Evolutionary conservation across 2,888 invertebrate species (phyloP).

Genomic region (Cacoxenus indagator): DNA sequence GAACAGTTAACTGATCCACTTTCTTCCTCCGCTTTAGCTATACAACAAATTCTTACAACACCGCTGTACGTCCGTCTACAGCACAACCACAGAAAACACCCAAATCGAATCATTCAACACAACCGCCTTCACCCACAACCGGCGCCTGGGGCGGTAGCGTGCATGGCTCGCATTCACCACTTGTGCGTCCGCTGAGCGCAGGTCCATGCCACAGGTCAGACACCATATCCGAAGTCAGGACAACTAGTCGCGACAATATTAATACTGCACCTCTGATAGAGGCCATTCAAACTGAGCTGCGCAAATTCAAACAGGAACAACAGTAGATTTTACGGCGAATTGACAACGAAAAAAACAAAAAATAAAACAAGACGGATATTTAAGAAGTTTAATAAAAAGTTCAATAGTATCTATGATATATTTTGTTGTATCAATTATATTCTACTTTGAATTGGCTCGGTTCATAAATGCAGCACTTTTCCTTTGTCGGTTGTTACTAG

Average conservation of each 20-base stretch:
- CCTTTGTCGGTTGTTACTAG: no score
- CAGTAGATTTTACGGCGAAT: no score
- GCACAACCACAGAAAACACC: conserved; percentile 66
- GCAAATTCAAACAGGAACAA: conserved; percentile 66
- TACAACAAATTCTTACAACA: conserved; percentile 50
- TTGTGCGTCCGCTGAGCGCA: conserved; percentile 77
- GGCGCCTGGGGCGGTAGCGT: conserved; percentile 73
- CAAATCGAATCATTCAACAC: conserved; percentile 66
- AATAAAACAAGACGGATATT: not conserved
- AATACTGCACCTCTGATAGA: conserved; percentile 82
- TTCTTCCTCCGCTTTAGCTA: conserved; percentile 39
- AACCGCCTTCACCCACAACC: conserved; percentile 70
- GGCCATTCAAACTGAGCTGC: conserved; percentile 83
- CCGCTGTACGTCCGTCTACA: conserved; percentile 66
- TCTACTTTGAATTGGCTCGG: no score
- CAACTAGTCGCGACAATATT: conserved; percentile 17
- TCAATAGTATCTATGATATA: no score
- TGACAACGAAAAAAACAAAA: not conserved
- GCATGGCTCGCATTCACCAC: conserved; percentile 73
- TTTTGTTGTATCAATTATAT: no score
- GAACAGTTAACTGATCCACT: not conserved
- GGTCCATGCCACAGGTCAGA: conserved; percentile 75
- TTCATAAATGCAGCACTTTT: no score
- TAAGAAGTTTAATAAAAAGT: not conserved
- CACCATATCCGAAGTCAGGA: conserved; percentile 58